These are phyloP conservation scores for Drepana arcuata DNA, from an alignment of 1,140 invertebrate genomes.

Conservation along the genomic window DNA sequence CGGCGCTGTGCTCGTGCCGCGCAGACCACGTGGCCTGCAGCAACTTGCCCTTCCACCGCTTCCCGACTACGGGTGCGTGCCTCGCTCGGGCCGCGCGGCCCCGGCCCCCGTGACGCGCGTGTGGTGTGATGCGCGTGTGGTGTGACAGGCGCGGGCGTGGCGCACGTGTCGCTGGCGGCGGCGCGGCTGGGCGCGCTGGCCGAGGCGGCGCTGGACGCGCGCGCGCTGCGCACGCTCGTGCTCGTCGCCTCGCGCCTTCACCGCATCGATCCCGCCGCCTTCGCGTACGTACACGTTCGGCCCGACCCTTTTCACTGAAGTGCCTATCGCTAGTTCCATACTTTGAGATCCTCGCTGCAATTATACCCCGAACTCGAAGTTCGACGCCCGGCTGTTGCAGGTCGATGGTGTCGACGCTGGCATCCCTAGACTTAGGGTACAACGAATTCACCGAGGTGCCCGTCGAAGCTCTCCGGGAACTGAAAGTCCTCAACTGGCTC, in stretches of 20 bases:
- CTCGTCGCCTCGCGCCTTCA: constrained; percentile 32
- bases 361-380: too few relatives aligned
- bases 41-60: constrained; percentile 34
- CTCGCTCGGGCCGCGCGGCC: not conserved
- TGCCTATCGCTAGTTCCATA: too few relatives aligned
- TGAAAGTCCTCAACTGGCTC: constrained; percentile 78
- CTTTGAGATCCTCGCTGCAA: too few relatives aligned
- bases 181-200: constrained; percentile 32
- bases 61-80: constrained; percentile 31
- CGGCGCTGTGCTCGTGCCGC: constrained; percentile 30
- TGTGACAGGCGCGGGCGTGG: constrained; percentile 19
- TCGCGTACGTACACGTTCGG: constrained; percentile 24
- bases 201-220: constrained; percentile 39
- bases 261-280: constrained; percentile 22
- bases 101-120: too few relatives aligned
- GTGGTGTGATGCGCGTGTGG: not conserved
- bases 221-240: constrained; percentile 31
- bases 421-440: constrained; percentile 79
- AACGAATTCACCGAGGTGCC: constrained; percentile 78
- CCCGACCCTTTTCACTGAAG: not conserved
- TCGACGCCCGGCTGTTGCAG: too few relatives aligned
- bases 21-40: constrained; percentile 33
- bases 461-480: constrained; percentile 71
- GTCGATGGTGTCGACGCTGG: constrained; percentile 72
- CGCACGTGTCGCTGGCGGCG: constrained; percentile 35